Conservation (phyloP, 2,797 vertebrate species). For the Selene dorsalis region DNA sequence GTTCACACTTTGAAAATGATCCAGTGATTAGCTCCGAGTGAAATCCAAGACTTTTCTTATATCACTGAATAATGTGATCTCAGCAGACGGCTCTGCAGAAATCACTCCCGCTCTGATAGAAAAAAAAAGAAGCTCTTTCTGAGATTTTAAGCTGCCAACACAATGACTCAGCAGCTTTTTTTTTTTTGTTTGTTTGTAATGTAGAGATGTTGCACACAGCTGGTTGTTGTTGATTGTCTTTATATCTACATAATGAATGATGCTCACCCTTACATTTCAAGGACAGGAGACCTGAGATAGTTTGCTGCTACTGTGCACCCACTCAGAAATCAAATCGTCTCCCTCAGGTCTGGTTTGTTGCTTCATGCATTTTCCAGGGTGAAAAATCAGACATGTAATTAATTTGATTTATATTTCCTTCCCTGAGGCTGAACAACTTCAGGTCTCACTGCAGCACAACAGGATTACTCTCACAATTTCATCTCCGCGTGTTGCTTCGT, state of each 20-base stretch:
- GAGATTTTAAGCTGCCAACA: constrained; percentile 1
- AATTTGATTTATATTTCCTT: constrained; percentile 5
- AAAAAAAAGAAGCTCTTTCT: background rate
- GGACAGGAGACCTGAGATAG: constrained; percentile 3
- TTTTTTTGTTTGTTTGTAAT: constrained; percentile 35
- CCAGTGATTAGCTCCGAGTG: constrained; percentile 22
- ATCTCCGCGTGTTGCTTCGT: background rate
- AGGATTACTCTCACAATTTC: background rate
- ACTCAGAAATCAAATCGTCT: background rate
- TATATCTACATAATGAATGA: constrained; percentile 40
- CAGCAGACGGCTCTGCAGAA: constrained; percentile 4
- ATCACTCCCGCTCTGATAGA: constrained; percentile 9
- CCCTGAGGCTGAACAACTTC: constrained; percentile 6
- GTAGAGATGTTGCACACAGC: constrained; percentile 17
- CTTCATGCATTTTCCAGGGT: constrained; percentile 1
- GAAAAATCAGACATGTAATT: constrained; percentile 20
- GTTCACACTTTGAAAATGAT: constrained; percentile 19
- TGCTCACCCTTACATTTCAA: background rate
- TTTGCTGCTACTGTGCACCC: background rate
- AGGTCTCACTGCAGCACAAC: constrained; percentile 19
- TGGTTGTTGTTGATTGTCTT: constrained; percentile 47
- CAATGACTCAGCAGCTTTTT: constrained; percentile 43
- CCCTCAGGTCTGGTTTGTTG: background rate
- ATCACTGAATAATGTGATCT: constrained; percentile 18
- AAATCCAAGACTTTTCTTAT: constrained; percentile 12